Conservation (phyloP, 2,113 vertebrate species). For the Bettongia penicillata region DNA sequence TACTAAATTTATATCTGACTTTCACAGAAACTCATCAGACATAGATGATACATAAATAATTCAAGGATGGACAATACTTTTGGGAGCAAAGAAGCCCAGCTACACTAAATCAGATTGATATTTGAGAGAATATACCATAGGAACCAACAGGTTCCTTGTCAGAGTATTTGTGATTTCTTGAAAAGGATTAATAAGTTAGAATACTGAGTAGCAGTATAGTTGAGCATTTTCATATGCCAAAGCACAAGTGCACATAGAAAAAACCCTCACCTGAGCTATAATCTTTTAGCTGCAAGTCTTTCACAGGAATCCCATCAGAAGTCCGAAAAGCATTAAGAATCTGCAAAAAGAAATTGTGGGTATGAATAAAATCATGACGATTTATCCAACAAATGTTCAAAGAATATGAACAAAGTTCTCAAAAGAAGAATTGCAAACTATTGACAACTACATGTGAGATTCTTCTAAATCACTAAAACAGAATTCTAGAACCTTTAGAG, state of each 20-base stretch:
- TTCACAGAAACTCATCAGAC: constrained; percentile 43
- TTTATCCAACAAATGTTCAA: neutral
- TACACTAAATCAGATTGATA: constrained; percentile 58
- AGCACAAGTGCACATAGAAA: constrained; percentile 47
- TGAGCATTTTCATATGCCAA: constrained; percentile 55
- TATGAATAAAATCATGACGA: constrained; percentile 43
- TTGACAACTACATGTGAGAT: neutral
- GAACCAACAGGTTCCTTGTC: constrained; percentile 49
- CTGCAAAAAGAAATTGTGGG: constrained; percentile 68
- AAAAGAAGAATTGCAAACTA: neutral
- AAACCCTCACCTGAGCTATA: constrained; percentile 85
- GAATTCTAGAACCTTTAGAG: neutral
- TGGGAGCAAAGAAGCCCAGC: constrained; percentile 51
- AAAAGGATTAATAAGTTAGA: neutral
- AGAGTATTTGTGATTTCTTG: constrained; percentile 64
- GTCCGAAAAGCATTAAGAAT: constrained; percentile 85
- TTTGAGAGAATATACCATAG: constrained; percentile 9
- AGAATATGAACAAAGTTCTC: neutral
- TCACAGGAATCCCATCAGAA: constrained; percentile 82
- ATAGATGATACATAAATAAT: neutral
- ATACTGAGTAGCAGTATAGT: constrained; percentile 23
- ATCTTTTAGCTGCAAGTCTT: constrained; percentile 86
- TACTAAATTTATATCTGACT: constrained; percentile 35
- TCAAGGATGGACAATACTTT: constrained; percentile 34
- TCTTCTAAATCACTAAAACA: neutral